Evolutionary conservation across 2,113 vertebrate species (phyloP).

Genomic region (Muntiacus reevesi): DNA sequence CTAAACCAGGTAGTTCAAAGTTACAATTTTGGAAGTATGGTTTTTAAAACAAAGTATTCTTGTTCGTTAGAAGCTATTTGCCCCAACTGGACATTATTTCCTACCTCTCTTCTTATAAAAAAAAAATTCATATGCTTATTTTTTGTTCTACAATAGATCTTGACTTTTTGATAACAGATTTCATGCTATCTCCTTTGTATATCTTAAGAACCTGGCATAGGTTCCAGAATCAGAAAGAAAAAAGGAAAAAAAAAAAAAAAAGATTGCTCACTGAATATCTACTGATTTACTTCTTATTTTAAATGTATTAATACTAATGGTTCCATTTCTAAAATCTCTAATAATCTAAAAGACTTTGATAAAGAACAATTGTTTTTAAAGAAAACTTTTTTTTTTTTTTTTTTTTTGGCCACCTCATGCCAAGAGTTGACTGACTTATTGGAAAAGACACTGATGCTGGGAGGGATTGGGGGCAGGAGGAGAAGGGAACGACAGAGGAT

Average conservation of each 20-base stretch:
- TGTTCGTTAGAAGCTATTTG: not conserved
- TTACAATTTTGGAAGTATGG: not conserved
- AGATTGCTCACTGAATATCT: not conserved
- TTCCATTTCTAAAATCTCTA: not conserved
- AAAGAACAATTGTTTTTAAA: not conserved
- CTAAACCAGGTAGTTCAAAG: not conserved
- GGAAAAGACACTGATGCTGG: too few species aligned
- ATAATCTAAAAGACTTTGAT: not conserved
- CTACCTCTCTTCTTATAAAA: not conserved
- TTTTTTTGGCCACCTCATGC: too few species aligned
- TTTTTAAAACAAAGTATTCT: not conserved
- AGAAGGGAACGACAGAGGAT: too few species aligned
- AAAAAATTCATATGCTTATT: not conserved
- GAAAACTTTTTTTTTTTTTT: not conserved
- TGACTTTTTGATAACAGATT: not conserved
- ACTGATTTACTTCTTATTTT: not conserved
- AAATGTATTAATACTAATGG: not conserved
- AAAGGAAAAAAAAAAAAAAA: not conserved
- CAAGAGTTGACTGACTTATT: too few species aligned
- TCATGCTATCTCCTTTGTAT: not conserved
- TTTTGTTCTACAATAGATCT: not conserved
- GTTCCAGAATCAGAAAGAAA: not conserved
- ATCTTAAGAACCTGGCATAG: not conserved
- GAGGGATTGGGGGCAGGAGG: too few species aligned
- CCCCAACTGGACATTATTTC: not conserved